phyloP scores from a whole-genome alignment of 64 coral and sea anemone species.

The Acropora yongei region DNA sequence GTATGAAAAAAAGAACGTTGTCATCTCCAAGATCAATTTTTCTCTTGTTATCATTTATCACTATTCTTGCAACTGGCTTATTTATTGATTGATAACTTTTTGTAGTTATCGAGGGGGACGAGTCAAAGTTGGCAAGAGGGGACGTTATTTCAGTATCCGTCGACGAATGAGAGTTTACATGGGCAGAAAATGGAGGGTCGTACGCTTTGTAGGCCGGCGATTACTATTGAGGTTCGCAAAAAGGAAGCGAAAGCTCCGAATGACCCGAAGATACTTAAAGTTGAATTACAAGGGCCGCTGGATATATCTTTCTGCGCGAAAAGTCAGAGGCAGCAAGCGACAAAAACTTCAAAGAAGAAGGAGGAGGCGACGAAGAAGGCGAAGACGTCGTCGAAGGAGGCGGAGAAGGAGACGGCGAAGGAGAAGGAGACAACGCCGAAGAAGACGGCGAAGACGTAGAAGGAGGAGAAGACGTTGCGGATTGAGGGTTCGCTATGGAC shows the following conservation, averaged over 20 bases:
- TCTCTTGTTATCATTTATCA: too few relatives aligned
- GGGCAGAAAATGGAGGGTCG: background rate
- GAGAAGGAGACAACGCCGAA: background rate
- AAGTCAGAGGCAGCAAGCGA: background rate
- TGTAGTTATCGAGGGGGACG: background rate
- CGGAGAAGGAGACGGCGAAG: background rate
- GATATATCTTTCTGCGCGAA: background rate
- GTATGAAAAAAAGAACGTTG: too few relatives aligned
- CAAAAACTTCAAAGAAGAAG: background rate
- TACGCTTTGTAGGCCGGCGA: background rate
- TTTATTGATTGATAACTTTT: background rate
- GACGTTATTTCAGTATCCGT: background rate
- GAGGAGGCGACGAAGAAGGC: background rate
- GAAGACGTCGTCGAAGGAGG: background rate
- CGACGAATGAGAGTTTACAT: background rate
- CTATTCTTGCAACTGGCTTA: background rate
- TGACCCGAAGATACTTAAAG: background rate
- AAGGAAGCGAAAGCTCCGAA: background rate
- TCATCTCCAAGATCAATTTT: too few relatives aligned
- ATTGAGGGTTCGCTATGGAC: background rate
- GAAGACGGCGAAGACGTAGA: background rate
- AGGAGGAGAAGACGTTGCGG: background rate
- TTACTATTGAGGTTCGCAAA: background rate
- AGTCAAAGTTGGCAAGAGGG: background rate
- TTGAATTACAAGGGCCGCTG: background rate